Evolutionary conservation across 2,888 invertebrate species (phyloP), one percentile per base, ranked within the genome.

Genomic region (Protula sp.): DNA sequence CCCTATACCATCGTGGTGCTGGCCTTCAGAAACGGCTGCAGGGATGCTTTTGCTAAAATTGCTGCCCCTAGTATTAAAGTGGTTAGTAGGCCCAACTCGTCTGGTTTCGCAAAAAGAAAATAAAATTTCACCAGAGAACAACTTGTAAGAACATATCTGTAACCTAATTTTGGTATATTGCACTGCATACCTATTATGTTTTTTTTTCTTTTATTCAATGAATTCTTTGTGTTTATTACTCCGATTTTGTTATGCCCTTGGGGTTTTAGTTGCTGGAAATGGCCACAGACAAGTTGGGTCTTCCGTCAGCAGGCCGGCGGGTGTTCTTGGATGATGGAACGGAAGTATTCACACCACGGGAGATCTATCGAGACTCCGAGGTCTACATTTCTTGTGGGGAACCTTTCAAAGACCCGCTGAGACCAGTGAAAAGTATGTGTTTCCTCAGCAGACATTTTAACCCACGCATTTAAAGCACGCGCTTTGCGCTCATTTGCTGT

Each of bases 301-400:
- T 81, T 54, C 71, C 72, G 22, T 73, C 74, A 67, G 80, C 81
- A 57, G 81, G 77, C 2, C 67, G 81, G 9, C 66, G 78, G n/a
- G 65, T 79, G 9, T 81, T 79, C 63, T 67, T 78, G 26, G 76
- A 75, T 45, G 75, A 79, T 64, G 81, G 81, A 3, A 64, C 68
- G 26, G 80, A 81, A 60, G 70, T 81, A 3, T 74, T 71, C 53
- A 66, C 67, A 30, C 71, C 72, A 2, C 57, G 66, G 26, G 74
- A 79, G 47, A 75, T 81, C 29, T 71, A 73, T 1, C 53, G 72
- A 1, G 73, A 74, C 38, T 67, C 70, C 1, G 75, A 77, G 50
- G 72, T 80, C 5, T 80, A 74, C 64, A 69, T 78, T 5, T 79
- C 80, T 1, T 71, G 69, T 60, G 80, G 80, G 22, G 80, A 80